Evolutionary conservation across 2,797 vertebrate genomes (phyloP), one percentile per base, ranked within the genome.

Genomic region (Helicolenus hilgendorfi): DNA sequence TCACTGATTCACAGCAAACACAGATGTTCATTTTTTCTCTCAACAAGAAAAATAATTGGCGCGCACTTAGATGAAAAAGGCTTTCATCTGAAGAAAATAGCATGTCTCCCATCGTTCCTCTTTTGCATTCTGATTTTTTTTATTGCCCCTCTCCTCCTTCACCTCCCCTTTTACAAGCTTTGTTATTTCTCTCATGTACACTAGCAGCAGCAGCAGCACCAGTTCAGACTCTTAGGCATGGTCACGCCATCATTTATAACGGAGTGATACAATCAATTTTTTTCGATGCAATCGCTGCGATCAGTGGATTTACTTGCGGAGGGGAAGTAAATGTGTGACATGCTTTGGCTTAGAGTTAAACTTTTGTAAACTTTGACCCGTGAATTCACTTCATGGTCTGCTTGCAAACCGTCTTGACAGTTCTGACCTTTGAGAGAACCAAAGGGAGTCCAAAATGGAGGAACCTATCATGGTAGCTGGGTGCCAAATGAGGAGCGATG

Each of bases 21-120:
- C 93, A 95, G 92, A 94, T 96, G 93, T 87, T 94, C 90, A 88
- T 85, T 87, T 93, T 90, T 91, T 91, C 81, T 86, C 85, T 71
- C 56, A 76, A 88, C 83, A 86, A 91, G 74, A 77, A 91, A 92
- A 93, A 93, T 88, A 95, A 95, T 93, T 95, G 86, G 83, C 86
- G 75, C 81, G 64, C 78, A 89, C 81, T 90, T 72, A 24, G 76
- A 93, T 89, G 83, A 87, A 81, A 92, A 91, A 84, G 27, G 81
- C 91, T 94, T 95, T 89, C 83, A 94, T 95, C 79, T 87, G 80
- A 82, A 83, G 87, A 81, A 92, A 91, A 93, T 56, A 59, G 11
- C 71, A 41, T 1, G 14, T 77, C 78, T 88, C 60, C 67, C 49
- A 79, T 77, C 62, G 2, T 72, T 87, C 27, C 15, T 87, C 59